phyloP scores from a whole-genome alignment of 2,888 invertebrate genomes.

The Nowickia ferox region DNA sequence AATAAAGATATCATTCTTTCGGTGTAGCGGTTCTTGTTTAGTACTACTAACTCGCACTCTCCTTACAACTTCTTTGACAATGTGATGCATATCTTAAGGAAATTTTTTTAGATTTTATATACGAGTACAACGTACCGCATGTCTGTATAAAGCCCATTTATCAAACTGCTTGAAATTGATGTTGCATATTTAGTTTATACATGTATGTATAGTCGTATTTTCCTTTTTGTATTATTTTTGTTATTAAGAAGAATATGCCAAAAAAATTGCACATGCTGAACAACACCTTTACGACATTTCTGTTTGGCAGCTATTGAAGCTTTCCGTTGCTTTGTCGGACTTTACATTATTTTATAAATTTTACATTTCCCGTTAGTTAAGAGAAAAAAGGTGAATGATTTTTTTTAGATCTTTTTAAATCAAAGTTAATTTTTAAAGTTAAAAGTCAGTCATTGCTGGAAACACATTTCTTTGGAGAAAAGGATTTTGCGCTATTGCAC shows the following conservation, averaged over 20 bases:
- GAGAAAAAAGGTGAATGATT: background rate
- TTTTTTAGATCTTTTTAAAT: no score
- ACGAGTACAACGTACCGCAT: background rate
- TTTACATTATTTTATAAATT: conserved; percentile 11
- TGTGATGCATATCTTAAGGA: conserved; percentile 62
- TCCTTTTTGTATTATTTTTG: background rate
- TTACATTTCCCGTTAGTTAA: conserved; percentile 10
- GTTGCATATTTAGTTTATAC: conserved; percentile 1
- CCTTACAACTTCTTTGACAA: conserved; percentile 23
- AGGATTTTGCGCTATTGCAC: no score
- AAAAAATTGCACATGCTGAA: conserved; percentile 9
- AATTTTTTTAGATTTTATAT: conserved; percentile 55
- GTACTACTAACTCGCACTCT: background rate
- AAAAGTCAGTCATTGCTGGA: no score
- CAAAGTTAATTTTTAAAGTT: no score
- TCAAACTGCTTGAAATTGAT: conserved; percentile 54
- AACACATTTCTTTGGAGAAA: no score
- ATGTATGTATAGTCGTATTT: background rate
- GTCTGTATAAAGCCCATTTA: conserved; percentile 33
- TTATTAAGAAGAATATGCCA: background rate
- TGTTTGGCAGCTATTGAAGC: conserved; percentile 27
- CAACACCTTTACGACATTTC: background rate
- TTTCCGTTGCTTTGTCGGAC: conserved; percentile 29
- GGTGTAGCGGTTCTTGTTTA: conserved; percentile 1
- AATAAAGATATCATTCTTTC: conserved; percentile 66